Evolutionary conservation across 2,113 vertebrate species (phyloP), one percentile per base, ranked within the genome.

Genomic region (Fulmarus glacialis): DNA sequence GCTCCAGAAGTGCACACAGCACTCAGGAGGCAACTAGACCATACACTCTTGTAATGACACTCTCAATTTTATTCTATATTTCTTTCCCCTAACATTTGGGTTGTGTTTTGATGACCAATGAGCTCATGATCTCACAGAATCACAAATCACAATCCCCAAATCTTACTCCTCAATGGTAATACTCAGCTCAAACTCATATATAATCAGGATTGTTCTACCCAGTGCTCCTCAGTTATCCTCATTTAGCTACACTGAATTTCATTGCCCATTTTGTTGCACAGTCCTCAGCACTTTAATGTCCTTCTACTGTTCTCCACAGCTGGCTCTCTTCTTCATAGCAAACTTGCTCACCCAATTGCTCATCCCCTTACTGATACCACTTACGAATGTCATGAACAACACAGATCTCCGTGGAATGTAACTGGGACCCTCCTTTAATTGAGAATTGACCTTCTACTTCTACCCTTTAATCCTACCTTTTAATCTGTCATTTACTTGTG

Each of bases 361-460:
- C 56, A 63, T 55, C 13, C 32, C 47, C 15, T 64, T 59, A 67
- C 32, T 71, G 64, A 78, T 9, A 63, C 1, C 42, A 87, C 26
- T 82, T 40, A 80, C 0, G 0, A 90, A 47, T 7, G n/a, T 11
- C 20, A 3, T 45, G 42, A 78, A 62, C 29, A 32, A 27, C 59
- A 81, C 17, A 74, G 38, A 67, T 24, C 14, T 71, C 73, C 34
- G 26, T 29, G 24, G 50, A 84, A 94, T 2, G 0, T 53, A 90
- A 93, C 42, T 22, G 18, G 50, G 55, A 82, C 30, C 7, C 9
- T 79, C 47, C 32, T 79, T 84, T 50, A 82, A 74, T 6, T 63
- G 55, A 74, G 59, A 89, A 66, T 1, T 45, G 56, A 71, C 70
- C 24, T 64, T 70, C 52, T 72, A 29, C 45, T 84, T 59, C 60